Evolutionary conservation across 2,797 vertebrate genomes (phyloP).

Genomic region (Chelonia mydas): DNA sequence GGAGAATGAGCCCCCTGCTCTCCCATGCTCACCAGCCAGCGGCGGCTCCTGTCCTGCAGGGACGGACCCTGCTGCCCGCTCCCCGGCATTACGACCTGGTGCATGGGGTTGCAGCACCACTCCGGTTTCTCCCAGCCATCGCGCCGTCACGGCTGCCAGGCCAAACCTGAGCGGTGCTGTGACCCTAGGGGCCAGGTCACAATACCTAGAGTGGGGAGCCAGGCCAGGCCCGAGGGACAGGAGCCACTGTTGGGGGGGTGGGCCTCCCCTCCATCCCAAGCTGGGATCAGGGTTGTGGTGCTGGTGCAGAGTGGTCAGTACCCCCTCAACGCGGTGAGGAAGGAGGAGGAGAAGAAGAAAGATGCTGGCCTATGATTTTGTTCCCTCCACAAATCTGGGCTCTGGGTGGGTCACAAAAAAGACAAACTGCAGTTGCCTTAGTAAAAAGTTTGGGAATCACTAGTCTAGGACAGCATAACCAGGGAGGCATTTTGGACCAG

Average conservation of each 20-base stretch:
- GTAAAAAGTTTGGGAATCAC: neutral
- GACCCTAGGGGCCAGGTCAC: neutral
- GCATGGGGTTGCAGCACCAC: neutral
- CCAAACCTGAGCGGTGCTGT: neutral
- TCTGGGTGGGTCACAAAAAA: neutral
- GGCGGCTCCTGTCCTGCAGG: neutral
- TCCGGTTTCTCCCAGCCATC: neutral
- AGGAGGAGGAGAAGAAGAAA: neutral
- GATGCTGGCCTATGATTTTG: neutral
- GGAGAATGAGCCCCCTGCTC: neutral
- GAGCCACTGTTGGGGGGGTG: neutral
- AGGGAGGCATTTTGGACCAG: neutral
- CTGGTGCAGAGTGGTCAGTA: neutral
- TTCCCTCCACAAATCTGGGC: neutral
- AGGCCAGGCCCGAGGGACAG: neutral
- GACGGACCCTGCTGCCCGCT: neutral
- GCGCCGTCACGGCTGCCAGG: neutral
- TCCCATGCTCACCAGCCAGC: neutral
- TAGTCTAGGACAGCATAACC: neutral
- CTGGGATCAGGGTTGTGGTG: neutral
- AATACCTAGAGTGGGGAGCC: neutral
- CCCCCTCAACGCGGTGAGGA: neutral
- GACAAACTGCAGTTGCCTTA: neutral
- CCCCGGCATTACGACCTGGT: neutral
- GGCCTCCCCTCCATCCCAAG: neutral